These are phyloP conservation scores for Spatulosminthurus flaviceps DNA, from an alignment of 2,888 invertebrate species.

Conservation along the genomic window DNA sequence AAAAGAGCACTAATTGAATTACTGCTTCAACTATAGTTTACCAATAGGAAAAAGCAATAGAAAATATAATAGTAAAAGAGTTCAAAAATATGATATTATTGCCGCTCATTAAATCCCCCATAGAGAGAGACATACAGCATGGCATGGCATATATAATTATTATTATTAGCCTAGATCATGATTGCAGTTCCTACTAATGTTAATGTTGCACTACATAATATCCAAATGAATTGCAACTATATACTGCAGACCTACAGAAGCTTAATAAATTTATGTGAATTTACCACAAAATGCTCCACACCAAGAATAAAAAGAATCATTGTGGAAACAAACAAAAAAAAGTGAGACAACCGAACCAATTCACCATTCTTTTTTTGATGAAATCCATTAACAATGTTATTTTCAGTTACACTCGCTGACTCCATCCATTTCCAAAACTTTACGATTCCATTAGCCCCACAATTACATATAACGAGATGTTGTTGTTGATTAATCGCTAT, in stretches of 20 bases:
- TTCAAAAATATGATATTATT: no score
- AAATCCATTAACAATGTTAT: background rate
- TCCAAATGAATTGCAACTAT: no score
- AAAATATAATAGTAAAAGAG: no score
- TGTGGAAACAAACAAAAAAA: background rate
- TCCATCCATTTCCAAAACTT: background rate
- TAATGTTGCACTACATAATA: no score
- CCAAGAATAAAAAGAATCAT: background rate
- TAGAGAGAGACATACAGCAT: no score
- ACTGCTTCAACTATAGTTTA: no score
- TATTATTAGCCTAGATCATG: no score
- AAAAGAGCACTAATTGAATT: constrained; percentile 13
- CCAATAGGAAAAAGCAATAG: no score
- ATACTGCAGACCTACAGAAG: no score
- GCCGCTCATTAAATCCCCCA: no score
- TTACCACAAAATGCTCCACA: background rate
- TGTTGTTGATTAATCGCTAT: constrained; percentile 11
- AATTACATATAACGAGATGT: constrained; percentile 4
- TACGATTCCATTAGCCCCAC: background rate
- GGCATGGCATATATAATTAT: no score
- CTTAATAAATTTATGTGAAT: background rate
- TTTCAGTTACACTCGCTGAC: constrained; percentile 38
- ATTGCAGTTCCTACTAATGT: no score
- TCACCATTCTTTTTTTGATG: background rate
- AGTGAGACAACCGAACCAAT: constrained; percentile 14